These are phyloP conservation scores for Cephus sareptanus DNA, from an alignment of 2,888 invertebrate genomes.

Conservation along the genomic window DNA sequence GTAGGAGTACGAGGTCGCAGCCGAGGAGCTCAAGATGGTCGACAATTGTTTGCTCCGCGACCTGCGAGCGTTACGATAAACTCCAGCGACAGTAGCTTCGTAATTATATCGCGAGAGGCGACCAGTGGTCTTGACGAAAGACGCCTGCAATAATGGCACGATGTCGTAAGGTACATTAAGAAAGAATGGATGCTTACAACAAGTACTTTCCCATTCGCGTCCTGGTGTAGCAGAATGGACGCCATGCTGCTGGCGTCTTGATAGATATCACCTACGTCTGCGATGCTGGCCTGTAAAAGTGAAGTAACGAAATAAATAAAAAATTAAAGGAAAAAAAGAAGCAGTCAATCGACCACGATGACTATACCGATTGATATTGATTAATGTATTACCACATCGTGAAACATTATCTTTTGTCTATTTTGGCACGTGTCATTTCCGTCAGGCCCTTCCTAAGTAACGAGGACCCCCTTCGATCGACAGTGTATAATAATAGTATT, in stretches of 20 bases:
- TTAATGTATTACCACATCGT: neutral
- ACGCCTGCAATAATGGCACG: constrained; percentile 26
- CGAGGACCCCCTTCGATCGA: neutral
- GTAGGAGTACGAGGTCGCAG: neutral
- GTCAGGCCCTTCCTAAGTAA: neutral
- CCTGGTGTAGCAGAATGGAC: constrained; percentile 85
- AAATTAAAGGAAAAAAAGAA: constrained; percentile 2
- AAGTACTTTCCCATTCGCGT: constrained; percentile 82
- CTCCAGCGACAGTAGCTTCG: constrained; percentile 32
- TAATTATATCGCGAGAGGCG: constrained; percentile 44
- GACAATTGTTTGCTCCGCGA: constrained; percentile 29
- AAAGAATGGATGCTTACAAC: constrained; percentile 77
- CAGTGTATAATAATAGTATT: neutral
- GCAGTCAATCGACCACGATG: neutral
- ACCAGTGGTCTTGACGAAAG: constrained; percentile 46
- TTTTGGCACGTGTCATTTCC: neutral
- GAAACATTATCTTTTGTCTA: neutral
- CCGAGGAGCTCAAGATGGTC: neutral
- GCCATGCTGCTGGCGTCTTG: constrained; percentile 90
- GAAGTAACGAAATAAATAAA: constrained; percentile 26
- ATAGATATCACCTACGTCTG: constrained; percentile 86
- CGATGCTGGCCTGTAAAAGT: constrained; percentile 65
- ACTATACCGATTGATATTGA: neutral
- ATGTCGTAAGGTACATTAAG: constrained; percentile 51
- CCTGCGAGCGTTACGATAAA: constrained; percentile 24